Base-by-base conservation (phyloP, 2,888 invertebrate species). In the Helobdella robusta region DNA sequence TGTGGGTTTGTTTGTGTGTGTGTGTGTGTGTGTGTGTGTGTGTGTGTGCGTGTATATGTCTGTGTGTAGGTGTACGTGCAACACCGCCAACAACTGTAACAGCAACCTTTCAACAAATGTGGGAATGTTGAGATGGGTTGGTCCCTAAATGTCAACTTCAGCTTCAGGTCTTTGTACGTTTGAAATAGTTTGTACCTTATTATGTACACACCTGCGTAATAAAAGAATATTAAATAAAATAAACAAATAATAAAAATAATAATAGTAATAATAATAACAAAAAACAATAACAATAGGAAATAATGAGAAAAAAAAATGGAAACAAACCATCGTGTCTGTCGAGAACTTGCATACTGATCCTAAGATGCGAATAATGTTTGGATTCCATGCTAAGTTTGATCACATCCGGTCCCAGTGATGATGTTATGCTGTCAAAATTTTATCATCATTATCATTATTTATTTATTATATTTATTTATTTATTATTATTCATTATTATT, bases 261-360 rank as follows among this genome's bases (percentile, higher is more conserved):
- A 18, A 18, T 50, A 18, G 18, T 50, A 18, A 5, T 50, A 4
- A 25, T 23, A 50, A 25, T 18, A 50, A 18, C n/a, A 50, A 4
- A 50, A 4, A 50, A 50, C 25, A 18, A 50, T 50, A 4, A 50
- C 5, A 18, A 50, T 50, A 18, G 25, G 4, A 18, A 50, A 6
- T 6, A 18, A 23, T 6, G 25, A 50, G n/a, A 32, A 32, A 28
- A 58, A 15, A 32, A 58, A 28, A 20, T 15, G 1, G 1, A 8
- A 20, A n/a, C 28, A n/a, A 11, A 59, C 90, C 89, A 84, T 92
- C 90, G 73, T 87, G 87, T 66, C 87, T 83, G 75, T 93, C 86
- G 66, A 93, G 82, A 67, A 86, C 83, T 77, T 91, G 88, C 0
- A 84, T 81, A 85, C 87, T 87, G 62, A 87, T 81, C 56, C 88